Conservation (phyloP, 2,113 vertebrate species). For the Columbina picui region DNA sequence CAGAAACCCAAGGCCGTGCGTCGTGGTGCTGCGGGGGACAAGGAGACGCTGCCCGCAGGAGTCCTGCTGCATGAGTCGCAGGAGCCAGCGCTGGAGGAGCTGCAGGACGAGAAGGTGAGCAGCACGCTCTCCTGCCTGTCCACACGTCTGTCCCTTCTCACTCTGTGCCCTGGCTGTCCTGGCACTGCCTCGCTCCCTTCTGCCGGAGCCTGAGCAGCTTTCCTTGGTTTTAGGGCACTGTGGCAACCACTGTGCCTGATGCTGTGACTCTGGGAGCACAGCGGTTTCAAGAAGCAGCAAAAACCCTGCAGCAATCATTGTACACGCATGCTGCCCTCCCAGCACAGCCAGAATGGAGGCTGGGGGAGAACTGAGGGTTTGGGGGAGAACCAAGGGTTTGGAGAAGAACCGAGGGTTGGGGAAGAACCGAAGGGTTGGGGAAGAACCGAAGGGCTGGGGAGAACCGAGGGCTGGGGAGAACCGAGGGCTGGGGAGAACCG, state of each 20-base stretch:
- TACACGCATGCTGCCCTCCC: fast-evolving
- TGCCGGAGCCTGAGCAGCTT: not conserved
- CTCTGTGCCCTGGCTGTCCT: not conserved
- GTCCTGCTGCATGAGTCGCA: slow-evolving; percentile 58
- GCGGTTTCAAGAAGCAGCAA: not conserved
- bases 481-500: no score
- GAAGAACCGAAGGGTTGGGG: no score
- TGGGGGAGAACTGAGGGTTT: fast-evolving
- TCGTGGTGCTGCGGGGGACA: slow-evolving; percentile 15
- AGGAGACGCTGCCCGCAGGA: slow-evolving; percentile 1
- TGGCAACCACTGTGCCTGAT: not conserved
- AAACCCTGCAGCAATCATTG: not conserved
- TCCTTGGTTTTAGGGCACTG: not conserved
- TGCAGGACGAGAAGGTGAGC: slow-evolving; percentile 86
- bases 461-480: no score
- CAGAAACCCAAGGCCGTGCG: slow-evolving; percentile 76
- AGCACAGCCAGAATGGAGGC: not conserved
- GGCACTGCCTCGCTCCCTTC: not conserved
- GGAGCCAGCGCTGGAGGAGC: slow-evolving; percentile 73
- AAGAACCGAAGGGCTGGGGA: not conserved
- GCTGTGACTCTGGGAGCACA: fast-evolving
- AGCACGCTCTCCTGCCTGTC: not conserved
- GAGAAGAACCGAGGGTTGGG: not conserved
- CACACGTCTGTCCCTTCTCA: fast-evolving
- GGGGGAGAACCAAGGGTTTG: not conserved